A percentile compares a stretch with the other conserved stretches of the same genome.
Conservation (phyloP, 1,140 invertebrate genomes). For the Aphis gossypii region DNA sequence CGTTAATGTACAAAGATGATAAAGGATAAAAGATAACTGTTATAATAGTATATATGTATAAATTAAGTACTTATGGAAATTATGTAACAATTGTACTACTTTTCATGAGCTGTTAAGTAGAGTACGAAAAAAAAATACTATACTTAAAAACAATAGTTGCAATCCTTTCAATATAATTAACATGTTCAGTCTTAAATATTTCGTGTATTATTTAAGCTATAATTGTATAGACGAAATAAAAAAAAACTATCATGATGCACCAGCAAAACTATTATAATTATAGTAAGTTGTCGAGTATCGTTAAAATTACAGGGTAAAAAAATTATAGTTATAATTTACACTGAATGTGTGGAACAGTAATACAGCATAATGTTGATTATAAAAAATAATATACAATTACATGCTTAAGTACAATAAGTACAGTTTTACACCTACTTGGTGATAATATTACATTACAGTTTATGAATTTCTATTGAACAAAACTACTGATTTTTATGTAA, state of each 20-base stretch:
- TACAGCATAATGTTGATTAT: not conserved
- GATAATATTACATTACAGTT: not conserved
- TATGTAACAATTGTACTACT: not conserved
- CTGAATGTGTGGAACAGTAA: not conserved
- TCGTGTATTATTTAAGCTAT: not conserved
- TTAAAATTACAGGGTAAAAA: not conserved
- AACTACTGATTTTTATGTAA: not conserved
- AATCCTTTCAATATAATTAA: slow-evolving; percentile 1
- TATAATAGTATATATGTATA: not conserved
- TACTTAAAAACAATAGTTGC: not conserved
- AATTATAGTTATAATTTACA: not conserved
- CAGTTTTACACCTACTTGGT: not conserved
- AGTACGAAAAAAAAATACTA: not conserved
- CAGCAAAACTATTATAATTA: not conserved
- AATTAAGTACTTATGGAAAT: not conserved
- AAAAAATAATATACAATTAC: not conserved
- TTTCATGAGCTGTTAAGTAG: not conserved
- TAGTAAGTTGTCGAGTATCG: not conserved
- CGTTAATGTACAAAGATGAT: not conserved
- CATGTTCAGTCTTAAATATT: not conserved
- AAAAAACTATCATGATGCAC: not conserved
- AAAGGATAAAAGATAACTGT: not conserved
- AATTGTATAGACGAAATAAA: not conserved
- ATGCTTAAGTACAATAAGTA: not conserved
- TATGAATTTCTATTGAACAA: not conserved